Evolutionary conservation across 1,140 invertebrate species (phyloP).

Genomic region (Helicoverpa zea): DNA sequence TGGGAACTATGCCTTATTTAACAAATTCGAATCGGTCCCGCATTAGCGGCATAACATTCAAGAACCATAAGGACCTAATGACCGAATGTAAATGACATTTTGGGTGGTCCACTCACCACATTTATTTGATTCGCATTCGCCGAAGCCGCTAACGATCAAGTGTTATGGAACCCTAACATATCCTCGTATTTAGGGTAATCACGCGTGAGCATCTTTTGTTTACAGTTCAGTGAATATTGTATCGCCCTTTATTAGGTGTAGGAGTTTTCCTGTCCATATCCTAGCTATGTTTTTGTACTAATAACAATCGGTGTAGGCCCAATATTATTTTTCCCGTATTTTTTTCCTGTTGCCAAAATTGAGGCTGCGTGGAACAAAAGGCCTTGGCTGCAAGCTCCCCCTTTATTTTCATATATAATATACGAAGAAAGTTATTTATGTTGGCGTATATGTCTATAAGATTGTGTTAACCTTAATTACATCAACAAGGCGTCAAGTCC

Average conservation of each 20-base stretch:
- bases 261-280: slow-evolving; percentile 39
- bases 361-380: not conserved
- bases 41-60: slow-evolving; percentile 19
- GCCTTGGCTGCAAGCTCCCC: slow-evolving; percentile 1
- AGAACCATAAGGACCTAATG: slow-evolving; percentile 25
- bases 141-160: slow-evolving; percentile 39
- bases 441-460: not conserved
- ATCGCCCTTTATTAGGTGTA: slow-evolving; percentile 41
- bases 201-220: slow-evolving; percentile 46
- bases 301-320: not conserved
- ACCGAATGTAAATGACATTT: slow-evolving; percentile 42
- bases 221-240: slow-evolving; percentile 43
- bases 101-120: slow-evolving; percentile 16
- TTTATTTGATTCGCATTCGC: slow-evolving; percentile 34
- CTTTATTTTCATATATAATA: not conserved
- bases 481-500: not conserved
- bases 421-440: not conserved
- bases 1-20: slow-evolving; percentile 22
- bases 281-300: slow-evolving; percentile 7
- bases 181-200: slow-evolving; percentile 37
- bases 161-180: slow-evolving; percentile 32
- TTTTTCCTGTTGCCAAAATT: slow-evolving; percentile 15
- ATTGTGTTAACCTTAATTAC: not conserved
- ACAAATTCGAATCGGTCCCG: slow-evolving; percentile 34
- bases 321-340: slow-evolving; percentile 6